Conservation (phyloP, 2,888 invertebrate species). For the Ligdia adustata region DNA sequence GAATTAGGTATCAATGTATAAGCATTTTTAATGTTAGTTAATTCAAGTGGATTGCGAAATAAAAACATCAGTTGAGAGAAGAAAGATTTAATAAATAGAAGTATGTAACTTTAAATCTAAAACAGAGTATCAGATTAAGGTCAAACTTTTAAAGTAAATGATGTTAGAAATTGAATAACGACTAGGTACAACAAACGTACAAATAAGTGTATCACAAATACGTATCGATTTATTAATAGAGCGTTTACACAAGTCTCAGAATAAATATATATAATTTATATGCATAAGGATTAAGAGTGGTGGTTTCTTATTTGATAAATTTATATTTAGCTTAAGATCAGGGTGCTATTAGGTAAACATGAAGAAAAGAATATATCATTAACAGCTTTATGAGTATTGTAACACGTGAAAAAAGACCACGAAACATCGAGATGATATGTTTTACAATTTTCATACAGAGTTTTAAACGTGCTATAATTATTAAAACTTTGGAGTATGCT, state of each 20-base stretch:
- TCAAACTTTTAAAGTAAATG: constrained; percentile 63
- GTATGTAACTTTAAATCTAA: constrained; percentile 78
- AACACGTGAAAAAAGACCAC: constrained; percentile 31
- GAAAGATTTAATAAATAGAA: constrained; percentile 83
- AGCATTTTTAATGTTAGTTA: neutral
- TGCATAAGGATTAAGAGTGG: constrained; percentile 7
- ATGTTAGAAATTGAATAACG: constrained; percentile 65
- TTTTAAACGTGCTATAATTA: constrained; percentile 12
- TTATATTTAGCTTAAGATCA: constrained; percentile 44
- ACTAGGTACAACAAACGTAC: constrained; percentile 56
- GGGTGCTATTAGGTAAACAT: constrained; percentile 65
- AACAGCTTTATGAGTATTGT: constrained; percentile 11
- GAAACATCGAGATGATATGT: constrained; percentile 40
- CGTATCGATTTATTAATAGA: constrained; percentile 43
- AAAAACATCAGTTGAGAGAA: constrained; percentile 70
- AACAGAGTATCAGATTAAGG: constrained; percentile 74
- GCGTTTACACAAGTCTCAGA: constrained; percentile 39
- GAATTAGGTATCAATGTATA: neutral
- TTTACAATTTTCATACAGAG: constrained; percentile 20
- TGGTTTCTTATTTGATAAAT: neutral
- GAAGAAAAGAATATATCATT: constrained; percentile 40
- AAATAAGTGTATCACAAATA: constrained; percentile 50
- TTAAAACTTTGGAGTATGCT: constrained; percentile 4
- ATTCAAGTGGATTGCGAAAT: constrained; percentile 40
- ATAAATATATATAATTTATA: constrained; percentile 20